Base-by-base conservation (phyloP, 2,797 vertebrate genomes). In the Spondyliosoma cantharus region DNA sequence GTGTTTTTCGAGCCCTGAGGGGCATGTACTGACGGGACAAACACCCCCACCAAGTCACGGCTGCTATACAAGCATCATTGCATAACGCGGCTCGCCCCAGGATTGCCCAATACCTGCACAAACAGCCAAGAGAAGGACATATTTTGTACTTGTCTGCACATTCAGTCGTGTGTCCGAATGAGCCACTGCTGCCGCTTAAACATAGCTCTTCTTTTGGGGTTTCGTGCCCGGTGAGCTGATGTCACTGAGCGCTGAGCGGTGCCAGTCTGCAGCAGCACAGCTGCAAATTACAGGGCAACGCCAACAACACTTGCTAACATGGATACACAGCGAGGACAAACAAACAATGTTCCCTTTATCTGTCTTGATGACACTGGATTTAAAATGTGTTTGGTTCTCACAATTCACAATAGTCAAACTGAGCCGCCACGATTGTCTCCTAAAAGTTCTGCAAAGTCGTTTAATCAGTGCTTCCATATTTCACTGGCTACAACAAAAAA, bases 211-310 rank as follows among this genome's bases (percentile, higher is more conserved):
- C 74, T 74, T 45, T 17, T 37, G 37, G 54, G 63, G 24, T 62
- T 80, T 79, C 24, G 50, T 72, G 64, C 72, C 57, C 64, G 54
- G 74, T 37, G 29, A 68, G 72, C 64, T 90, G 85, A 90, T 74
- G 82, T 90, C 85, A 90, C 6, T 20, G 53, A 37, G 32, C 1
- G n/a, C 72, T 12, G 58, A 72, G 70, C 2, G n/a, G 62, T 87
- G 70, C 76, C 81, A 71, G 74, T 57, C 74, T 71, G 69, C 59
- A 62, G 57, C 76, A 25, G 63, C 80, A 32, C 32, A 42, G 73
- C 45, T 62, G 74, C 66, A 79, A 81, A 91, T 90, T 86, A 92
- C 85, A 90, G 83, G 74, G 52, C 69, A 56, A 67, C 72, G 20
- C 25, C 63, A 63, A 48, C 71, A 81, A 80, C 71, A 63, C 53